phyloP scores from a whole-genome alignment of 92 coral and sea anemone genomes.

The Hydrozoanthus gracilis region DNA sequence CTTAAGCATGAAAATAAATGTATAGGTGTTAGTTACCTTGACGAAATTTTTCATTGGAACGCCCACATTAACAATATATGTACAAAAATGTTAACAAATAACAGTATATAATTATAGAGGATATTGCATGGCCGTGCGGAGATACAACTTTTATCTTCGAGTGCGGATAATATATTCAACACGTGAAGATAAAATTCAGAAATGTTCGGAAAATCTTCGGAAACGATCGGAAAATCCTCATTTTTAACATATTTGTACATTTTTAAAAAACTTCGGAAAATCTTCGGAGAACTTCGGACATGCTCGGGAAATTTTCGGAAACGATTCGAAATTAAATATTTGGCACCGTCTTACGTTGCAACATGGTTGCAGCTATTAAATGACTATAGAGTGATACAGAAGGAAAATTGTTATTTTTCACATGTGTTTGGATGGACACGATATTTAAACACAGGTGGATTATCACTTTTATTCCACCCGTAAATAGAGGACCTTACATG shows the following conservation, averaged over 20 bases:
- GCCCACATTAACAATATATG: background rate
- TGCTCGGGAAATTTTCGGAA: background rate
- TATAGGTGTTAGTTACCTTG: background rate
- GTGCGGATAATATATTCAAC: constrained; percentile 1
- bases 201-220: constrained; percentile 5
- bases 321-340: constrained; percentile 14
- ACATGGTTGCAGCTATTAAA: constrained; percentile 17
- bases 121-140: too few species aligned
- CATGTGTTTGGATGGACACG: background rate
- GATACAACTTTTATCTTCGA: background rate
- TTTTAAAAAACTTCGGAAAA: background rate
- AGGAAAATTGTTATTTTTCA: background rate
- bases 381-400: constrained; percentile 17
- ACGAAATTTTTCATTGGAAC: background rate
- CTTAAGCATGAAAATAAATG: background rate
- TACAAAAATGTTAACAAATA: constrained; percentile 1
- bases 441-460: constrained; percentile 8
- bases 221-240: too few species aligned
- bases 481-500: background rate
- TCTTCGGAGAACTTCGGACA: background rate
- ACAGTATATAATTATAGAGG: too few species aligned
- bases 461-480: constrained; percentile 7
- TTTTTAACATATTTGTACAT: too few species aligned
- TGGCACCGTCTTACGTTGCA: constrained; percentile 17
- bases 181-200: constrained; percentile 3